A percentile compares a stretch with the other conserved stretches of the same genome.
phyloP scores from a whole-genome alignment of 2,888 invertebrate genomes.

The Auanema freiburgensis region DNA sequence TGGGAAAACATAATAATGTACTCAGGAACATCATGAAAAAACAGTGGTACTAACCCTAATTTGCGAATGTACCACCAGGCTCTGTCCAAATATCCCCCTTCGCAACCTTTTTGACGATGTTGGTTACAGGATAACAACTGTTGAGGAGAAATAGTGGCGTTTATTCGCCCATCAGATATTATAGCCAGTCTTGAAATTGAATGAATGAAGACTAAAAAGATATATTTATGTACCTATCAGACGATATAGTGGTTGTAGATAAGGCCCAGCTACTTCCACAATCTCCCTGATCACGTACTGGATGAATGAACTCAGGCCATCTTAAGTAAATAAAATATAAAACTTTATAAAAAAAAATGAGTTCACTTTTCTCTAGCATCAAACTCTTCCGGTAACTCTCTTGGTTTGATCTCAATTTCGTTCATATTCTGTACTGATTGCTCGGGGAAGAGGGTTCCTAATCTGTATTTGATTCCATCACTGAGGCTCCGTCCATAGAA shows the following conservation, averaged over 20 bases:
- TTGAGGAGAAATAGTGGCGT: conserved; percentile 78
- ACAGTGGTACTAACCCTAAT: conserved; percentile 70
- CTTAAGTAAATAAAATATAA: conserved; percentile 16
- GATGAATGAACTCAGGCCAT: conserved; percentile 78
- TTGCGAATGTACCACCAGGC: conserved; percentile 87
- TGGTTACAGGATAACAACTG: conserved; percentile 83
- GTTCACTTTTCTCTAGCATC: conserved; percentile 73
- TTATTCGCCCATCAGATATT: conserved; percentile 80
- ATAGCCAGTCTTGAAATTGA: conserved; percentile 72
- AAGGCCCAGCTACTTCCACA: conserved; percentile 87
- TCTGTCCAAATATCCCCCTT: conserved; percentile 84
- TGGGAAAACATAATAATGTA: too few species aligned
- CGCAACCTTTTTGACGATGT: conserved; percentile 79
- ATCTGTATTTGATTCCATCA: conserved; percentile 78
- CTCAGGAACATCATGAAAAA: too few species aligned
- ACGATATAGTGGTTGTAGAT: conserved; percentile 73
- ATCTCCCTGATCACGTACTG: conserved; percentile 72
- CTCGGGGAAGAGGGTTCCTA: conserved; percentile 75
- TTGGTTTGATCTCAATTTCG: conserved; percentile 63
- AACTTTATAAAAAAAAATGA: not conserved
- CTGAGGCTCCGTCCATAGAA: conserved; percentile 82
- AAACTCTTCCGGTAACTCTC: conserved; percentile 74
- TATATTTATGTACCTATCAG: conserved; percentile 37
- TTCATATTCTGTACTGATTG: conserved; percentile 71
- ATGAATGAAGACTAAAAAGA: not conserved